Base-by-base conservation (phyloP, 2,113 vertebrate species). In the Pelvicachromis taeniatus region DNA sequence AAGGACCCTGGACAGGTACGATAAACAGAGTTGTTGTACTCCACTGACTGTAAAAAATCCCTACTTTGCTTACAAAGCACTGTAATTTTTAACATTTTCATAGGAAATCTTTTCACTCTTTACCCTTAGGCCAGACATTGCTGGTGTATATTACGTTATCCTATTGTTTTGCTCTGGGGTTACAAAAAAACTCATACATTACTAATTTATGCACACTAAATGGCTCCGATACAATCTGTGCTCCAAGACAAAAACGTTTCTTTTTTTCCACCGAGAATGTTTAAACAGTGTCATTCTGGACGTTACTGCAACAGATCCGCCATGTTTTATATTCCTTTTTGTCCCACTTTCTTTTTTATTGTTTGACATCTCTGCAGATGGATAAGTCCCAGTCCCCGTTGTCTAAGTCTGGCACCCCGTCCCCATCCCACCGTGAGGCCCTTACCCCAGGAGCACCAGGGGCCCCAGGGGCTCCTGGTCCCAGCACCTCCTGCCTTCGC, bases 1-100 rank as follows among this genome's bases (percentile, higher is more conserved):
- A 97, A 97, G 95, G 97, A 98, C 2, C 78, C 91, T 2, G 78
- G 90, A 31, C 95, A 95, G 96, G 97, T 97, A 89, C 81, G 91
- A 82, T 6, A 35, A 21, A 55, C 6, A 7, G 19, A 54, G 4
- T 42, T 21, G 8, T 80, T 58, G 54, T 23, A 23, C 77, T 55
- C n/a, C 13, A 61, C 80, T 79, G 42, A 61, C 53, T 48, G 3
- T 12, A 11, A 40, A 7, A 11, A 10, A n/a, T 26, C 40, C 33
- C 26, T 56, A 58, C 35, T 48, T 23, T 73, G 26, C 33, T 19
- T 40, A 78, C 23, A 55, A 12, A 26, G 17, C 29, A 23, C 40
- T 58, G 75, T 1, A 0, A 2, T 26, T 19, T 81, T 80, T 29
- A 19, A 35, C 11, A 29, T 61, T 8, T 70, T 65, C 42, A 19